A percentile compares a stretch with the other conserved stretches of the same genome.
Evolutionary conservation across 2,888 invertebrate species (phyloP).

Genomic region (Deroplatys truncata): DNA sequence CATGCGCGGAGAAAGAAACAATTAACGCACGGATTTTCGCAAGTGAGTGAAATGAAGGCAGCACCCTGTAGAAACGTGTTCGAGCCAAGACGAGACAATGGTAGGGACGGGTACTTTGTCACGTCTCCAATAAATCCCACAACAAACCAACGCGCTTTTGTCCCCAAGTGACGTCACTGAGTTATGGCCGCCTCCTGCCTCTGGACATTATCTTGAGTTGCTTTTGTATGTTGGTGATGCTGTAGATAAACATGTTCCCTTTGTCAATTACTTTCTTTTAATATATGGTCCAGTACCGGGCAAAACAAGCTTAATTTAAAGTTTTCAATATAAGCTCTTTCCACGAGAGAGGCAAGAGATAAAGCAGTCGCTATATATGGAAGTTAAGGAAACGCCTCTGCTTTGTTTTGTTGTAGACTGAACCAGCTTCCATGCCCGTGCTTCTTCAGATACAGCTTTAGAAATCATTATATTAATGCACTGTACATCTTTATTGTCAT

Average conservation of each 20-base stretch:
- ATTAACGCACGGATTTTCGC: not conserved
- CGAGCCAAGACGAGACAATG: conserved; percentile 27
- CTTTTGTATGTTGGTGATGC: conserved; percentile 17
- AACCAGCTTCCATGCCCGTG: not conserved
- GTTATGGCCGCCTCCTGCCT: conserved; percentile 25
- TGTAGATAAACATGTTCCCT: conserved; percentile 12
- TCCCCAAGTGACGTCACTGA: conserved; percentile 27
- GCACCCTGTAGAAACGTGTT: not conserved
- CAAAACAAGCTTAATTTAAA: not conserved
- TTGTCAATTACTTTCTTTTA: not conserved
- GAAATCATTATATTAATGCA: not conserved
- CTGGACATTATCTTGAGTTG: conserved; percentile 28
- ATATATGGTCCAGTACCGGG: not conserved
- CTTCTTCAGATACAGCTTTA: not conserved
- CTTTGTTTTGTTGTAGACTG: not conserved
- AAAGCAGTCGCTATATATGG: not conserved
- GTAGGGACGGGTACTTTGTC: conserved; percentile 30
- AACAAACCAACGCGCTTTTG: conserved; percentile 29
- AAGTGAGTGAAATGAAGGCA: not conserved
- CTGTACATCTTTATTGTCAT: not conserved
- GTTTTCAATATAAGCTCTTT: not conserved
- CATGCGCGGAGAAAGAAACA: not conserved
- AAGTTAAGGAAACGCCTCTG: not conserved
- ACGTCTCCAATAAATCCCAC: conserved; percentile 30
- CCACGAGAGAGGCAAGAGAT: not conserved